phyloP scores from a whole-genome alignment of 2,888 invertebrate genomes.

The Agrochola lota region DNA sequence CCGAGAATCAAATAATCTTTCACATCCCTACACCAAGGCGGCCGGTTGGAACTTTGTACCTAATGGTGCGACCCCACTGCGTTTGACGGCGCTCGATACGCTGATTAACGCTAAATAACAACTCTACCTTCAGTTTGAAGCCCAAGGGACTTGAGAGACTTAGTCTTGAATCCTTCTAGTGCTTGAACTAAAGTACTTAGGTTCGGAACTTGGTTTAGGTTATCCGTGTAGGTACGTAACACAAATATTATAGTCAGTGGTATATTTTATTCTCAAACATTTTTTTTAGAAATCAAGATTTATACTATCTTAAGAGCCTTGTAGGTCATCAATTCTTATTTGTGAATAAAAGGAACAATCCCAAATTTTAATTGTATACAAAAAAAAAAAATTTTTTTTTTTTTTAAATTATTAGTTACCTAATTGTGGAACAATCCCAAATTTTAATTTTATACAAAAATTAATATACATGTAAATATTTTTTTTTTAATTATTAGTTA shows the following conservation, averaged over 20 bases:
- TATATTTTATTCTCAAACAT: background rate
- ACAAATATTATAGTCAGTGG: background rate
- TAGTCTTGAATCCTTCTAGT: slow-evolving; percentile 1
- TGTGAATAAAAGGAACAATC: too few relatives aligned
- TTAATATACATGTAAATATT: too few relatives aligned
- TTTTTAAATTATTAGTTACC: too few relatives aligned
- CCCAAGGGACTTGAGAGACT: slow-evolving; percentile 7
- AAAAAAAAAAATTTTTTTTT: too few relatives aligned
- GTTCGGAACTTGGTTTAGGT: background rate
- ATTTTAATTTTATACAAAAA: too few relatives aligned
- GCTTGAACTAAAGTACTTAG: background rate
- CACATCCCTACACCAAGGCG: slow-evolving; percentile 29
- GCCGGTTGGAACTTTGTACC: slow-evolving; percentile 25
- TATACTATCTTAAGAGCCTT: too few relatives aligned
- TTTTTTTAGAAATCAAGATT: too few relatives aligned
- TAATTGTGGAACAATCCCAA: too few relatives aligned
- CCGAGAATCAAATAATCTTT: background rate
- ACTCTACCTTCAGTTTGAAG: slow-evolving; percentile 7
- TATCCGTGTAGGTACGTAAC: background rate
- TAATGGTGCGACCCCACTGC: slow-evolving; percentile 49
- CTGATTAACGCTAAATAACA: slow-evolving; percentile 43
- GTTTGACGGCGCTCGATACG: slow-evolving; percentile 31
- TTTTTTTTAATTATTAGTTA: too few relatives aligned
- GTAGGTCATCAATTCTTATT: too few relatives aligned
- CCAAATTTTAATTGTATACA: too few relatives aligned